Evolutionary conservation across 2,797 vertebrate genomes (phyloP).

Genomic region (Botia kubotai): DNA sequence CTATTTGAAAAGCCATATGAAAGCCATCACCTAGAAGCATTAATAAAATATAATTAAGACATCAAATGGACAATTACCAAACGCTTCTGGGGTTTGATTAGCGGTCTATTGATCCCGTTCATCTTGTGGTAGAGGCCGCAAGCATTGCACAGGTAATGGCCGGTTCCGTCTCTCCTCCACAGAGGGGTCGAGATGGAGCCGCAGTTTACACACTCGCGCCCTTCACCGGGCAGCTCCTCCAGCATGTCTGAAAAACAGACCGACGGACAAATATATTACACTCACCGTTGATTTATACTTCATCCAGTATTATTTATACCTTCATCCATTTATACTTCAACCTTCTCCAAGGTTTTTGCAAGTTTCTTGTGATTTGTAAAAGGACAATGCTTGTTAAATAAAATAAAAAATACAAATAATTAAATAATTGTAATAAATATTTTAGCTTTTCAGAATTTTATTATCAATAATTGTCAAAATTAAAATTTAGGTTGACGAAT

Average conservation of each 20-base stretch:
- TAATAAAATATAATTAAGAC: not conserved
- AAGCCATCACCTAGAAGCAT: not conserved
- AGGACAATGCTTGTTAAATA: slow-evolving; percentile 6
- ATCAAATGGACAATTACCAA: slow-evolving; percentile 80
- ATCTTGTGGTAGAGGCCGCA: slow-evolving; percentile 99
- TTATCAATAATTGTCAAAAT: too few species aligned
- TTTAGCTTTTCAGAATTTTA: too few species aligned
- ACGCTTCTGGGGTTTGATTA: slow-evolving; percentile 94
- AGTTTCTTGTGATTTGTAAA: slow-evolving; percentile 1
- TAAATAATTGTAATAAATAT: too few species aligned
- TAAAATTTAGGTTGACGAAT: not conserved
- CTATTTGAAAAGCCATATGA: not conserved
- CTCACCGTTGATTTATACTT: not conserved
- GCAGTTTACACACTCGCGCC: slow-evolving; percentile 96
- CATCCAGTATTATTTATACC: not conserved
- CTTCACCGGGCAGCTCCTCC: slow-evolving; percentile 88
- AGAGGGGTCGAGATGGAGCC: slow-evolving; percentile 96
- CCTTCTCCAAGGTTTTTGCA: not conserved
- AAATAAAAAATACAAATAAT: not conserved
- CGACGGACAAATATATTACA: not conserved
- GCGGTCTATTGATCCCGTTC: slow-evolving; percentile 96
- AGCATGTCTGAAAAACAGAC: slow-evolving; percentile 78
- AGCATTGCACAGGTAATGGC: slow-evolving; percentile 97
- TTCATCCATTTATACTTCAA: not conserved
- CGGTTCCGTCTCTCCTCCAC: slow-evolving; percentile 95